Conservation (phyloP, 2,113 vertebrate genomes). For the Dendropsophus ebraccatus region DNA sequence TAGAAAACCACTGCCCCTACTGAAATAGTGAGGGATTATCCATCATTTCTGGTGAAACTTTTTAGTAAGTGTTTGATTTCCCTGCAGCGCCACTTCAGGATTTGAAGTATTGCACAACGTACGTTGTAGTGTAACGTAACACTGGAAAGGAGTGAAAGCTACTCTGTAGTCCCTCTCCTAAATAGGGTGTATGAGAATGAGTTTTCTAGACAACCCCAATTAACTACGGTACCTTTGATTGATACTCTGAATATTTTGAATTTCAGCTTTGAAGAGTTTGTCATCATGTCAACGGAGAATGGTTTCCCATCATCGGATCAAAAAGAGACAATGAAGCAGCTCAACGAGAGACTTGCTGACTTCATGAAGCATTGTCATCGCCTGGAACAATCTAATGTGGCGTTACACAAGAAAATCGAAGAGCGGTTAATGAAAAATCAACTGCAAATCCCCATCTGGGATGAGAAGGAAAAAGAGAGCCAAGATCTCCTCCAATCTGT, state of each 20-base stretch:
- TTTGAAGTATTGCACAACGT: too few species aligned
- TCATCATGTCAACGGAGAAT: not conserved
- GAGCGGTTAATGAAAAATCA: conserved; percentile 59
- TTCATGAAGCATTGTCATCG: conserved; percentile 72
- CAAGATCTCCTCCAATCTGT: conserved; percentile 34
- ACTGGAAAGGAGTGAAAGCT: too few species aligned
- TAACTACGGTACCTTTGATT: not conserved
- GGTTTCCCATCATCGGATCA: conserved; percentile 58
- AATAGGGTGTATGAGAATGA: too few species aligned
- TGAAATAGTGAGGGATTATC: too few species aligned
- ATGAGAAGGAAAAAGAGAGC: conserved; percentile 64
- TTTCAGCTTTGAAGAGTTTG: not conserved
- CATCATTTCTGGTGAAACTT: too few species aligned
- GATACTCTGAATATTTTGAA: not conserved
- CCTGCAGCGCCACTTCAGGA: too few species aligned
- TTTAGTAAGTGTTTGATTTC: too few species aligned
- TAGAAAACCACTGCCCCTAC: too few species aligned
- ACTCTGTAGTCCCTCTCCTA: too few species aligned
- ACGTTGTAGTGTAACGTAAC: too few species aligned
- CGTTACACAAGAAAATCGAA: conserved; percentile 70
- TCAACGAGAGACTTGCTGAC: conserved; percentile 69
- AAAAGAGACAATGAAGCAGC: conserved; percentile 64
- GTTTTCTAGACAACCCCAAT: not conserved
- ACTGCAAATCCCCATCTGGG: conserved; percentile 62
- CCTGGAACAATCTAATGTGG: conserved; percentile 71